Evolutionary conservation across 2,888 invertebrate species (phyloP).

Genomic region (Scelioninae gen. 1): DNA sequence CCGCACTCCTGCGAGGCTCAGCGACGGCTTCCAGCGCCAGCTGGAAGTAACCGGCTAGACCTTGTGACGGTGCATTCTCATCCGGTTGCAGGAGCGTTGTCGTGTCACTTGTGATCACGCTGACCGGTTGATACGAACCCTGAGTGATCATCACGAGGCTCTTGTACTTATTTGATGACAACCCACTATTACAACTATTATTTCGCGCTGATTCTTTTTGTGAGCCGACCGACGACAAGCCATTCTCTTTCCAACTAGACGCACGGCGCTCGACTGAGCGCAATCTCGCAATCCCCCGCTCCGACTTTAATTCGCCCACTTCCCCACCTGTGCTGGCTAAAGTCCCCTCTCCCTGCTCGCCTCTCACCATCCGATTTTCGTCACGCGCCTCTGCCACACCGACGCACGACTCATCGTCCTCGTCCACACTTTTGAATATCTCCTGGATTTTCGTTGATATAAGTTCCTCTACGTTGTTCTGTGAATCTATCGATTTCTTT

Average conservation of each 20-base stretch:
- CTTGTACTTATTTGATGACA: constrained; percentile 87
- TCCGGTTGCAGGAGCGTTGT: constrained; percentile 88
- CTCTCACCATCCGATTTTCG: constrained; percentile 69
- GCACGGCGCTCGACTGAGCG: constrained; percentile 83
- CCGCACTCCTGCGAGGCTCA: constrained; percentile 76
- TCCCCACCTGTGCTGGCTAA: no score
- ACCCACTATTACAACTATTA: constrained; percentile 1
- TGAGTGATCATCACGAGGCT: constrained; percentile 96
- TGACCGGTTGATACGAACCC: constrained; percentile 87
- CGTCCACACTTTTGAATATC: constrained; percentile 75
- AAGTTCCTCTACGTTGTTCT: constrained; percentile 73
- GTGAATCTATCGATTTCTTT: constrained; percentile 27
- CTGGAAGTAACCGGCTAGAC: constrained; percentile 84
- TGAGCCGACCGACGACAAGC: constrained; percentile 80
- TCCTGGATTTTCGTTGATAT: constrained; percentile 77
- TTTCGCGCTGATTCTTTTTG: constrained; percentile 77
- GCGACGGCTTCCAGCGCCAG: constrained; percentile 82
- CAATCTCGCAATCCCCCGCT: constrained; percentile 76
- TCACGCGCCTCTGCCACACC: constrained; percentile 85
- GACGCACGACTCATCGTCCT: no score
- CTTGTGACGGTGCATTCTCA: constrained; percentile 85
- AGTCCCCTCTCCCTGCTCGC: constrained; percentile 34
- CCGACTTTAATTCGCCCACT: constrained; percentile 46
- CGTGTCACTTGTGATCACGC: constrained; percentile 91
- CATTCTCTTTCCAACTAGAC: constrained; percentile 82